Base-by-base conservation (phyloP, 2,113 vertebrate species). In the Danio rerio region DNA sequence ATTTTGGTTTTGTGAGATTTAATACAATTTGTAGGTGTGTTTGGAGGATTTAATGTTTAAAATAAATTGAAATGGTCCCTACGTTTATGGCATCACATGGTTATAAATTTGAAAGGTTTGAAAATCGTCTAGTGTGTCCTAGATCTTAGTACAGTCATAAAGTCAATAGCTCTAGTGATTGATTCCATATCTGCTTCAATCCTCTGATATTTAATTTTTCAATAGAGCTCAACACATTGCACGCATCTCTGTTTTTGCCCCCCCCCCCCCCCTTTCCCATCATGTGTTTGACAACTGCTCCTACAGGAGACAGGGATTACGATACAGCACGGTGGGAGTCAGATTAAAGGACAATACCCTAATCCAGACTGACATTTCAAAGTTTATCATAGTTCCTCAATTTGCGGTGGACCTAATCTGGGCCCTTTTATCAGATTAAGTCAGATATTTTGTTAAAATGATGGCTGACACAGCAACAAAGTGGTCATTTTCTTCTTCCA, bases 401-500 rank as follows among this genome's bases (percentile, higher is more conserved):
- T 90, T 86, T 89, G 76, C 84, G 15, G 47, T 81, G 15, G 50
- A 40, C 42, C 10, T 91, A 91, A 91, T 92, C 90, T 89, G 78
- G 15, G 56, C 77, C 85, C 85, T 91, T 91, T 92, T 91, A 92
- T 91, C 86, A 90, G 91, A 93, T 92, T 91, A 90, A 65, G 80
- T 77, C 78, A 82, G 83, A 89, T 90, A 62, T 5, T 18, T 18
- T 7, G 11, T 63, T 40, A 15, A 62, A 59, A 59, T 65, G 43
- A 63, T 78, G 63, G 61, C 20, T 58, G 81, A 83, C 82, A 81
- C 59, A 76, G 69, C 69, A 8, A 53, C 76, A 69, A 31, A 78
- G 18, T 45, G 15, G 63, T 63, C 16, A 56, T 56, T 78, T 81
- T 68, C 65, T 66, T 53, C 40, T 61, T 9, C 49, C 66, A 79